These are phyloP conservation scores for Pristiophorus japonicus DNA, from an alignment of 2,113 vertebrate species.

Conservation along the genomic window DNA sequence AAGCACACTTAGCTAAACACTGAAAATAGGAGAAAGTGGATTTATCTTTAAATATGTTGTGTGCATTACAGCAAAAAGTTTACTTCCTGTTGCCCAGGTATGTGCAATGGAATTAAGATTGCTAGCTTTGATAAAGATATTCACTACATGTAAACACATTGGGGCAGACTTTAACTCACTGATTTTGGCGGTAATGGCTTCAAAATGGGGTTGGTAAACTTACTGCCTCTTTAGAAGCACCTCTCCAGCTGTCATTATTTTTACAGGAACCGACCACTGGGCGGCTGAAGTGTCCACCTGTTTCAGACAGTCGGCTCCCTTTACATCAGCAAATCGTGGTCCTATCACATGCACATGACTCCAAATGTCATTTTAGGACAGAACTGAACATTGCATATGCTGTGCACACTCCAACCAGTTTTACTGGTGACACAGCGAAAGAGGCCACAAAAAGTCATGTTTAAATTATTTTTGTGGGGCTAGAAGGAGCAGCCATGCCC, in stretches of 20 bases:
- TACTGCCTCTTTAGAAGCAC: no score
- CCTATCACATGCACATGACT: no score
- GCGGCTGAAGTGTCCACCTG: no score
- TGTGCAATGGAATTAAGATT: background rate
- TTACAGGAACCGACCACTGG: background rate
- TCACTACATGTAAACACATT: background rate
- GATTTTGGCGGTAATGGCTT: background rate
- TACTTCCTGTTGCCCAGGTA: no score
- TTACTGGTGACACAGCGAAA: no score
- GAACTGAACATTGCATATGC: no score
- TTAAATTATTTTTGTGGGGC: no score
- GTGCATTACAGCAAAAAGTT: background rate
- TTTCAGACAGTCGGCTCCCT: no score
- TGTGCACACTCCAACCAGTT: no score
- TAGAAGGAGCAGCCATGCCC: no score
- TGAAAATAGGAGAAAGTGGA: background rate
- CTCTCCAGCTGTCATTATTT: background rate
- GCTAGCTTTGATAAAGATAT: background rate
- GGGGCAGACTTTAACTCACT: background rate
- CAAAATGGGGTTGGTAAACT: background rate
- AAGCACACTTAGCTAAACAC: background rate
- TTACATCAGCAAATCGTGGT: background rate
- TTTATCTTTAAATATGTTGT: background rate
- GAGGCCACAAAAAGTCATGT: no score
- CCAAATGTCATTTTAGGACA: no score